Conservation (phyloP, 2,113 vertebrate genomes). For the Sinocyclocheilus maitianheensis region DNA sequence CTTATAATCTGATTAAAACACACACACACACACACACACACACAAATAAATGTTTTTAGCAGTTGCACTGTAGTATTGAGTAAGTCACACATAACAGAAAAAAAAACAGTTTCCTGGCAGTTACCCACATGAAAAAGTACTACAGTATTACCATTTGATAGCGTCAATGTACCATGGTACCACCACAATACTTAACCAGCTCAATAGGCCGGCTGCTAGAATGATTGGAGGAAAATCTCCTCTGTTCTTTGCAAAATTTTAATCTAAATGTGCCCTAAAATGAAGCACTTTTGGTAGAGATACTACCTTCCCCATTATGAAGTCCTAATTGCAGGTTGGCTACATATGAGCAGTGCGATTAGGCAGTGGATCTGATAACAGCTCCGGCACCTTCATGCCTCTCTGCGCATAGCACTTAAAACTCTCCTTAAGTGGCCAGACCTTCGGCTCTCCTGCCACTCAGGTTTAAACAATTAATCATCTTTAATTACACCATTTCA, state of each 20-base stretch:
- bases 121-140: neutral
- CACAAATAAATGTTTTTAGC: no score
- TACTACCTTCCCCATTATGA: conserved; percentile 54
- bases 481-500: conserved; percentile 61
- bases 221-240: conserved; percentile 4
- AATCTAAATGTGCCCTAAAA: conserved; percentile 26
- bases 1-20: no score
- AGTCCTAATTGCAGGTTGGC: conserved; percentile 58
- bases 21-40: no score
- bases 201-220: neutral
- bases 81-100: neutral
- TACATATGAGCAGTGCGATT: conserved; percentile 53
- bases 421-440: conserved; percentile 46
- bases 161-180: neutral
- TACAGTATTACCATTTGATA: neutral
- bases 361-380: conserved; percentile 55
- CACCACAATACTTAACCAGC: neutral
- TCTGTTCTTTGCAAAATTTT: neutral
- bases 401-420: conserved; percentile 47
- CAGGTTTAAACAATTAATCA: conserved; percentile 60
- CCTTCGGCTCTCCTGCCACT: conserved; percentile 36
- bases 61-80: no score
- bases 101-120: neutral
- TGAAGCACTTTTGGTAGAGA: conserved; percentile 41
- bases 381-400: conserved; percentile 49